Evolutionary conservation across 2,113 vertebrate species (phyloP).

Genomic region (Columbina picui): DNA sequence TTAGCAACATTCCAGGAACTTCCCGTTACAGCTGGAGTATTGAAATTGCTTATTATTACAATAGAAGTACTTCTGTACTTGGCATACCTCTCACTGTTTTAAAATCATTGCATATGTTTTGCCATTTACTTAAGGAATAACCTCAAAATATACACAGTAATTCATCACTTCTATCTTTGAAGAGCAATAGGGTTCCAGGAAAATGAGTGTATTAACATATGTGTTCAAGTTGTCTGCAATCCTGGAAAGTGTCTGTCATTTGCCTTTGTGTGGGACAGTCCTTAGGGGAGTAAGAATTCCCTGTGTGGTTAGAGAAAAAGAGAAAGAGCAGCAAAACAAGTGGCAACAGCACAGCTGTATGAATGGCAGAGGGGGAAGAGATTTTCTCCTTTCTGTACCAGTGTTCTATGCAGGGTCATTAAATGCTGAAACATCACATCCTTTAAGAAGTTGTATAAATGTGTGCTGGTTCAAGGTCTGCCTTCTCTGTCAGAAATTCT

Average conservation of each 20-base stretch:
- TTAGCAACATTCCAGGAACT: slow-evolving; percentile 30
- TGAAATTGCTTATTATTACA: slow-evolving; percentile 27
- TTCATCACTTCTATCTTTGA: neutral
- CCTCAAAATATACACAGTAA: neutral
- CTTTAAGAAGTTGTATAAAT: neutral
- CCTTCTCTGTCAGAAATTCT: neutral
- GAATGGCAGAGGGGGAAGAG: neutral
- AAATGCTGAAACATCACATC: neutral
- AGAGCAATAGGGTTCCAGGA: neutral
- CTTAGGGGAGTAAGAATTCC: neutral
- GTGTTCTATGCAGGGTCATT: neutral
- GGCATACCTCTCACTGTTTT: neutral
- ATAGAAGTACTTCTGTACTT: slow-evolving; percentile 13
- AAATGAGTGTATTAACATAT: neutral
- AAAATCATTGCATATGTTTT: neutral
- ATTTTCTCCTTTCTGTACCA: neutral
- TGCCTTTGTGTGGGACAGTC: neutral
- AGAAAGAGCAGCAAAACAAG: neutral
- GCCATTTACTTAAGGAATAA: neutral
- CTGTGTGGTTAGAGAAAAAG: neutral
- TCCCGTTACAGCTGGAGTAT: neutral
- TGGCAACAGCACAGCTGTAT: neutral
- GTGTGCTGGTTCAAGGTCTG: neutral
- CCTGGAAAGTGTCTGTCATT: neutral
- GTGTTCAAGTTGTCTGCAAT: neutral